Base-by-base conservation (phyloP, 2,797 vertebrate species). In the Delichon dasypus region DNA sequence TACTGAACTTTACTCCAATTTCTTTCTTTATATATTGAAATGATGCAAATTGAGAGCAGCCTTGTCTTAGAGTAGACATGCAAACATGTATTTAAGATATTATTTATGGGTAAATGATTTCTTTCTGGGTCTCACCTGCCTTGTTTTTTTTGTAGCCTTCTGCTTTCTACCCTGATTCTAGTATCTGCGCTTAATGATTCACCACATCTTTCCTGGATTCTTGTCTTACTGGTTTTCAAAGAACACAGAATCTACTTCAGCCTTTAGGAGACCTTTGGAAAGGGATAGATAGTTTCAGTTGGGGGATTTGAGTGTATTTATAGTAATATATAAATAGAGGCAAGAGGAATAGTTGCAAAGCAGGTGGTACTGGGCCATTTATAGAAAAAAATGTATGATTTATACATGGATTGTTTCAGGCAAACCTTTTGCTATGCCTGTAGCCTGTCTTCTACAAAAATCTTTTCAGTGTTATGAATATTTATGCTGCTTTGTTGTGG, bases 401-500 rank as follows among this genome's bases (percentile, higher is more conserved):
- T 92, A 48, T 72, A 78, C 44, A 29, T 5, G 2, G 64, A 71
- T 87, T 60, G 23, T 91, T 92, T 73, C 57, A 71, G 67, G 71
- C 60, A 79, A 90, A 76, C 45, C 48, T 95, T 94, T 82, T 89
- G 48, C 74, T 82, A 76, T 82, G 60, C 67, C 64, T 85, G 45
- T 58, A 65, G 40, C 30, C 64, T 50, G 16, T 61, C 32, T 82
- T 80, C 77, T 88, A 2, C 51, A 62, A 54, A 89, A 51, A 51
- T 90, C 62, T 82, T 65, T 44, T 53, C 30, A 55, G 36, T 88
- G 61, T 66, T 67, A 18, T 76, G 64, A 73, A 76, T 90, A 90
- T 90, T 93, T 60, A 73, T 91, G 45, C 30, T 87, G 48, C 53
- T 91, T 91, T 91, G 73, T 93, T 86, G 50, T 72, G 53, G 26